phyloP scores from a whole-genome alignment of 2,113 vertebrate species.

The Pipa parva region DNA sequence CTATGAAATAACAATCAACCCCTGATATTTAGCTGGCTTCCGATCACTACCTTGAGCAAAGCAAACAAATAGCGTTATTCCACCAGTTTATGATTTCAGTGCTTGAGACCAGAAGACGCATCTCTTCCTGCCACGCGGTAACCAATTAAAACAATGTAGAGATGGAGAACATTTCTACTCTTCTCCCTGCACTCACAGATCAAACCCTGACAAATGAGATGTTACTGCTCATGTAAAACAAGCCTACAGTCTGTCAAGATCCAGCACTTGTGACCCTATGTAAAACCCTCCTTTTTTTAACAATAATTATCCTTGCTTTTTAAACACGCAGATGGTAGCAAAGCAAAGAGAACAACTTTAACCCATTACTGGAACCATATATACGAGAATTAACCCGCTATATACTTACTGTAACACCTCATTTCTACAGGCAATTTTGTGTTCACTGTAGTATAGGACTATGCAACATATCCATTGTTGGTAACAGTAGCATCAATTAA shows the following conservation, averaged over 20 bases:
- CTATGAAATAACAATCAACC: background rate
- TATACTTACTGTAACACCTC: too few relatives aligned
- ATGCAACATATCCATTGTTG: too few relatives aligned
- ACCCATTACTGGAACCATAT: too few relatives aligned
- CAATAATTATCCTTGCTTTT: slow-evolving; percentile 27
- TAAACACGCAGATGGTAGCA: too few relatives aligned
- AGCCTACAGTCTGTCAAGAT: slow-evolving; percentile 91
- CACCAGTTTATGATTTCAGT: slow-evolving; percentile 27
- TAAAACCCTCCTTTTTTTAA: slow-evolving; percentile 69
- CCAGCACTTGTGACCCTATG: slow-evolving; percentile 81
- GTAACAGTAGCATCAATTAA: too few relatives aligned
- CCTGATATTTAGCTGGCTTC: background rate
- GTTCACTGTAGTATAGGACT: too few relatives aligned
- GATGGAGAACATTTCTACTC: slow-evolving; percentile 76
- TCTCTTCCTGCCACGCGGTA: slow-evolving; percentile 59
- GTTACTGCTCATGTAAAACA: slow-evolving; percentile 84
- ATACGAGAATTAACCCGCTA: too few relatives aligned
- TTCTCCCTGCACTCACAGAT: slow-evolving; percentile 78
- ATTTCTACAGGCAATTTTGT: too few relatives aligned
- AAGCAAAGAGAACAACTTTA: too few relatives aligned
- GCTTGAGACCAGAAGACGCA: slow-evolving; percentile 69
- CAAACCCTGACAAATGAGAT: slow-evolving; percentile 89
- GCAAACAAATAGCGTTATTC: background rate
- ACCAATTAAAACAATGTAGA: slow-evolving; percentile 78
- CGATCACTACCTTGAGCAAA: background rate